Percentiles rank a stretch among this genome's conserved stretches.
Evolutionary conservation across 2,797 vertebrate genomes (phyloP).

Genomic region (Sebastes umbrosus): DNA sequence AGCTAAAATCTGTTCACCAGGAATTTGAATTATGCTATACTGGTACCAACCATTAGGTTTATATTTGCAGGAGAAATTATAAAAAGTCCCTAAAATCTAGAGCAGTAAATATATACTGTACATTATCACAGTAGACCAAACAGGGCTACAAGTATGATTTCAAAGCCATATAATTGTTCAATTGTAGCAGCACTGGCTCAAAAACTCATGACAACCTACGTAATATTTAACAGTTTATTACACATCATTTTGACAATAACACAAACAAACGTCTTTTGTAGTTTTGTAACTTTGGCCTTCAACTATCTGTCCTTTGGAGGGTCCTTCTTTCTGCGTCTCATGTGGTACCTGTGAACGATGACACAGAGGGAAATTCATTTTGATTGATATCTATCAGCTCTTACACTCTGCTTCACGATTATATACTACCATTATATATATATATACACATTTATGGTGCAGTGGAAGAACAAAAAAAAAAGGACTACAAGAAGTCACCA

Average conservation of each 20-base stretch:
- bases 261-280: constrained; percentile 9
- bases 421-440: background rate
- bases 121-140: background rate
- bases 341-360: constrained; percentile 84
- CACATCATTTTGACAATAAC: constrained; percentile 43
- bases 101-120: background rate
- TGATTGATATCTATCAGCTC: background rate
- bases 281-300: background rate
- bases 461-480: background rate
- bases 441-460: too few relatives aligned
- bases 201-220: constrained; percentile 9
- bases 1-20: too few relatives aligned
- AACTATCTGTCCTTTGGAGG: constrained; percentile 89
- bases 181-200: background rate
- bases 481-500: background rate
- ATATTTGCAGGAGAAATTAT: background rate
- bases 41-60: too few relatives aligned
- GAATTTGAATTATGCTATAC: too few relatives aligned
- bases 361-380: constrained; percentile 10
- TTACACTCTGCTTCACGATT: background rate
- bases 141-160: background rate
- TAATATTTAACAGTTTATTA: constrained; percentile 66
- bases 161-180: background rate
- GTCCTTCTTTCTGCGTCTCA: constrained; percentile 86
- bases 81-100: background rate